These are phyloP conservation scores for Nomada fucata DNA, from an alignment of 2,888 invertebrate genomes.

Conservation along the genomic window DNA sequence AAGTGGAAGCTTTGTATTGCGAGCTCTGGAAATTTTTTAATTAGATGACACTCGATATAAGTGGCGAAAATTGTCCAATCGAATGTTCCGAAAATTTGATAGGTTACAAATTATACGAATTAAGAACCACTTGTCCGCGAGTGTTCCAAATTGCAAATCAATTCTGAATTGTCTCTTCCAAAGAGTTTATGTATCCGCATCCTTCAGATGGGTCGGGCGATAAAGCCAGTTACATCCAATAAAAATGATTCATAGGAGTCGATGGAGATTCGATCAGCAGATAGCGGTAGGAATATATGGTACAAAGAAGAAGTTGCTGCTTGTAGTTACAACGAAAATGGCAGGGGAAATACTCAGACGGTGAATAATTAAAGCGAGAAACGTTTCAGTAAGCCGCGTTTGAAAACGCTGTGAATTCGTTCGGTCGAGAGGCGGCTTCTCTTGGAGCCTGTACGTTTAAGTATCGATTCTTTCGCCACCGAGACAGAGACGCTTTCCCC, in stretches of 20 bases:
- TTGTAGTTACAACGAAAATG: conserved; percentile 42
- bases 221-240: background rate
- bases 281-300: conserved; percentile 9
- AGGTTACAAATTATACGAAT: no score
- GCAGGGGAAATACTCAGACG: conserved; percentile 34
- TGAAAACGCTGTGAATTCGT: conserved; percentile 43
- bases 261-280: conserved; percentile 1
- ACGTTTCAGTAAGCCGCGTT: conserved; percentile 47
- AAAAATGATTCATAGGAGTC: conserved; percentile 8
- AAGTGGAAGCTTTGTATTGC: no score
- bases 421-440: conserved; percentile 45
- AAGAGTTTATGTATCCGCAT: background rate
- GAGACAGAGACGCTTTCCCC: conserved; percentile 35
- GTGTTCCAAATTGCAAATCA: background rate
- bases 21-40: no score
- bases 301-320: conserved; percentile 5
- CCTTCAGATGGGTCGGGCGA: background rate
- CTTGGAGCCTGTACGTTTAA: conserved; percentile 55
- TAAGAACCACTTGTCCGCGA: no score
- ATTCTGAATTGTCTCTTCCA: background rate
- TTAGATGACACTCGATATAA: no score
- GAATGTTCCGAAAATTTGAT: no score
- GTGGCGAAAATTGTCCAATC: no score
- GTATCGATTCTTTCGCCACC: conserved; percentile 59
- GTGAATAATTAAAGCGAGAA: conserved; percentile 66